phyloP scores from a whole-genome alignment of 2,113 vertebrate genomes.

The Odontesthes bonariensis region DNA sequence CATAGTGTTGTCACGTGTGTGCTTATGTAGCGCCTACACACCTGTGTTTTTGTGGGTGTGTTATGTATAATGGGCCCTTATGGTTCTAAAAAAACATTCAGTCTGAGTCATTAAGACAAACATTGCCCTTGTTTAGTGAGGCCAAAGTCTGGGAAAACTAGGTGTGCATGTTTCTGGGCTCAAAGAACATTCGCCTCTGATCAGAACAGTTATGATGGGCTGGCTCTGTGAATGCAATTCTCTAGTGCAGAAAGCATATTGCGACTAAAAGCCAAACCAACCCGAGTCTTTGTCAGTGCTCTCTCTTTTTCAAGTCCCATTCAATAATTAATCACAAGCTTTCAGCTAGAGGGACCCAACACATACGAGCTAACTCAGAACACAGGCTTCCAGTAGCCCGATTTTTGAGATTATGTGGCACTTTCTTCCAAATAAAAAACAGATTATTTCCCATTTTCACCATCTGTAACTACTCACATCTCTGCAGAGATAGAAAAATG shows the following conservation, averaged over 20 bases:
- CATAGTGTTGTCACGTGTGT: constrained; percentile 2
- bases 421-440: constrained; percentile 2
- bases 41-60: constrained; percentile 66
- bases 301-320: constrained; percentile 43
- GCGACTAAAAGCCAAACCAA: constrained; percentile 12
- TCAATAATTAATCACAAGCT: constrained; percentile 63
- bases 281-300: constrained; percentile 40
- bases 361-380: constrained; percentile 36
- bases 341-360: constrained; percentile 49
- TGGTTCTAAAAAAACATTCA: constrained; percentile 36
- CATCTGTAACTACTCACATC: background rate
- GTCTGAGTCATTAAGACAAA: constrained; percentile 72
- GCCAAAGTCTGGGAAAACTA: constrained; percentile 10
- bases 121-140: constrained; percentile 27
- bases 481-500: background rate
- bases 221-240: constrained; percentile 2
- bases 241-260: constrained; percentile 5
- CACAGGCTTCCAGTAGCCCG: constrained; percentile 1
- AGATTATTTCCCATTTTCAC: background rate
- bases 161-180: constrained; percentile 21
- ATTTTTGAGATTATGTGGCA: background rate
- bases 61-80: constrained; percentile 26
- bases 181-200: constrained; percentile 27
- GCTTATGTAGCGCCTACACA: constrained; percentile 47
- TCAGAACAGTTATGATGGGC: constrained; percentile 20